phyloP scores from a whole-genome alignment of 2,888 invertebrate genomes.

The Blastobasis lacticolella region DNA sequence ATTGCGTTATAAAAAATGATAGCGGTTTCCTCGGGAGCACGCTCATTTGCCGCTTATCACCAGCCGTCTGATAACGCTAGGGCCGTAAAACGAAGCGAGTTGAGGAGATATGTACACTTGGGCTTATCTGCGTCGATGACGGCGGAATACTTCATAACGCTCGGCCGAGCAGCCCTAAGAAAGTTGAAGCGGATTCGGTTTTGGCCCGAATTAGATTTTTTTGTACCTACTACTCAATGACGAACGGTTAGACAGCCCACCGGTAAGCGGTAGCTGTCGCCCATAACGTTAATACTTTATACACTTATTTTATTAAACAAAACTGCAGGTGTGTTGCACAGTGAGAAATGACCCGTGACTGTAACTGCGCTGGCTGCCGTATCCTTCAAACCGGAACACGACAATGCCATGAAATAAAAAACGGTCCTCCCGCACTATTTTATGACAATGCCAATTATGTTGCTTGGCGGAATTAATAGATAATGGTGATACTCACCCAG shows the following conservation, averaged over 20 bases:
- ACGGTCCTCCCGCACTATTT: background rate
- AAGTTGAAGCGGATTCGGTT: background rate
- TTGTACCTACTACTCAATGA: background rate
- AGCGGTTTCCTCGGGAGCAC: conserved; percentile 44
- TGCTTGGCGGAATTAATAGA: too few species aligned
- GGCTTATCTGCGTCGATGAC: conserved; percentile 44
- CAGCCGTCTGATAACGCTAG: conserved; percentile 39
- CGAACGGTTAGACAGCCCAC: too few species aligned
- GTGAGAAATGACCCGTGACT: background rate
- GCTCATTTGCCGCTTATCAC: conserved; percentile 53
- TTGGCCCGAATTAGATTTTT: background rate
- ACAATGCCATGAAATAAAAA: background rate
- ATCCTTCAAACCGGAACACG: too few species aligned
- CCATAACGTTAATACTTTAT: background rate
- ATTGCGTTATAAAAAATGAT: conserved; percentile 59
- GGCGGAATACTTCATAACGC: conserved; percentile 38
- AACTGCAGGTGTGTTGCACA: background rate
- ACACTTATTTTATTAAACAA: background rate
- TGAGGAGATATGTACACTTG: conserved; percentile 40
- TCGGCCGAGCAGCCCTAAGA: conserved; percentile 19
- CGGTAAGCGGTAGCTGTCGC: too few species aligned
- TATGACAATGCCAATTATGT: background rate
- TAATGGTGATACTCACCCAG: too few species aligned
- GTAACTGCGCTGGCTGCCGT: too few species aligned
- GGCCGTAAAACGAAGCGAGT: conserved; percentile 44